These are phyloP conservation scores for Lycaena phlaeas DNA, from an alignment of 2,888 invertebrate species.

Conservation along the genomic window DNA sequence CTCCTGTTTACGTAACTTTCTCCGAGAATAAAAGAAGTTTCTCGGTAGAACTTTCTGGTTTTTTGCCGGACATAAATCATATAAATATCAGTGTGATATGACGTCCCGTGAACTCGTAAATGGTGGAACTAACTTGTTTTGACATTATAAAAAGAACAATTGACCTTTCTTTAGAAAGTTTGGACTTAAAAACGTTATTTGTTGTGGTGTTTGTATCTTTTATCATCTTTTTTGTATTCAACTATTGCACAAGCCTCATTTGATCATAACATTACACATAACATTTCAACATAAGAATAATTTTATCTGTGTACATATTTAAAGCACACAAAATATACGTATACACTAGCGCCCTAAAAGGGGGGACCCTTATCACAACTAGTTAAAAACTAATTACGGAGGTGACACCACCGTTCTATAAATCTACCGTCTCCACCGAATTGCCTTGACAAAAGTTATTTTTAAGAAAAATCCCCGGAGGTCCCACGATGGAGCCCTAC, in stretches of 20 bases:
- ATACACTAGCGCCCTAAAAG: constrained; percentile 53
- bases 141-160: constrained; percentile 45
- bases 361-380: constrained; percentile 70
- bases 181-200: constrained; percentile 1
- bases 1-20: constrained; percentile 70
- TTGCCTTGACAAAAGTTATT: constrained; percentile 73
- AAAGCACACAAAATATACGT: neutral
- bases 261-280: no score
- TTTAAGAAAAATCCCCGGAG: constrained; percentile 72
- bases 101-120: constrained; percentile 43
- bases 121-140: constrained; percentile 44
- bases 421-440: constrained; percentile 64
- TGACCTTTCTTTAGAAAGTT: constrained; percentile 29
- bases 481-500: constrained; percentile 29
- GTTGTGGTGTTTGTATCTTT: no score
- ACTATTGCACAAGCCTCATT: no score
- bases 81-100: constrained; percentile 42
- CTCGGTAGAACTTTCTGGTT: constrained; percentile 59
- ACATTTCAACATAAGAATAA: no score
- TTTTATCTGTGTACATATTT: neutral
- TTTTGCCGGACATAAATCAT: constrained; percentile 58
- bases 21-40: constrained; percentile 69
- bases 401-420: constrained; percentile 72
- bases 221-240: no score
- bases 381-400: constrained; percentile 73